Conservation (phyloP, 1,140 invertebrate genomes). For the Achroia grisella region DNA sequence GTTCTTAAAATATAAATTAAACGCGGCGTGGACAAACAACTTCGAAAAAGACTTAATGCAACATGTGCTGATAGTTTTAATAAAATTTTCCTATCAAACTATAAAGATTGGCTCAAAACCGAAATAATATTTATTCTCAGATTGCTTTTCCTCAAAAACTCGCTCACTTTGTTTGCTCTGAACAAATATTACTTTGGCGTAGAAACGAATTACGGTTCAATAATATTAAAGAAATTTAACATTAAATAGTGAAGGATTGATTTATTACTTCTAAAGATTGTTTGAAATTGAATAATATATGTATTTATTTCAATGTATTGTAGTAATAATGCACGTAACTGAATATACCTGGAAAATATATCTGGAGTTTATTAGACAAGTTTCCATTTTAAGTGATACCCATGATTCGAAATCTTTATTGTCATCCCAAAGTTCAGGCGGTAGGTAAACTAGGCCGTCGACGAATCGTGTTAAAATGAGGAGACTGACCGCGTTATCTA, state of each 20-base stretch:
- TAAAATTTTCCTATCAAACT: too few species aligned
- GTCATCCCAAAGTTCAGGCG: not conserved
- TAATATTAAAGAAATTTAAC: constrained; percentile 3
- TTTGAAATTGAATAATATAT: not conserved
- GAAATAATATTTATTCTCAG: constrained; percentile 28
- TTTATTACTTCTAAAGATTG: not conserved
- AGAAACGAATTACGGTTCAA: constrained; percentile 16
- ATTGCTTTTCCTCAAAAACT: constrained; percentile 27
- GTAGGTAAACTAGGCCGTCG: too few species aligned
- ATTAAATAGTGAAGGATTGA: not conserved
- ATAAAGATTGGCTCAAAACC: constrained; percentile 17
- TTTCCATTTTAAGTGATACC: not conserved
- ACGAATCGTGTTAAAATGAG: too few species aligned
- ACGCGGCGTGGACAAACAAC: too few species aligned
- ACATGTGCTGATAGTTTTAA: too few species aligned
- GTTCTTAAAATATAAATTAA: too few species aligned
- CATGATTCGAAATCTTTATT: not conserved
- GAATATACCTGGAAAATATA: not conserved
- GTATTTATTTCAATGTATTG: not conserved
- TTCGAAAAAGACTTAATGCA: too few species aligned
- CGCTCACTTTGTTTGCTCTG: constrained; percentile 20
- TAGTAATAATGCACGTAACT: too few species aligned
- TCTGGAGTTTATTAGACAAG: not conserved
- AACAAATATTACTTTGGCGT: constrained; percentile 19
- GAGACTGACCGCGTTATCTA: constrained; percentile 1